Conservation (phyloP, 2,797 vertebrate species). For the Steatocranus sp. region DNA sequence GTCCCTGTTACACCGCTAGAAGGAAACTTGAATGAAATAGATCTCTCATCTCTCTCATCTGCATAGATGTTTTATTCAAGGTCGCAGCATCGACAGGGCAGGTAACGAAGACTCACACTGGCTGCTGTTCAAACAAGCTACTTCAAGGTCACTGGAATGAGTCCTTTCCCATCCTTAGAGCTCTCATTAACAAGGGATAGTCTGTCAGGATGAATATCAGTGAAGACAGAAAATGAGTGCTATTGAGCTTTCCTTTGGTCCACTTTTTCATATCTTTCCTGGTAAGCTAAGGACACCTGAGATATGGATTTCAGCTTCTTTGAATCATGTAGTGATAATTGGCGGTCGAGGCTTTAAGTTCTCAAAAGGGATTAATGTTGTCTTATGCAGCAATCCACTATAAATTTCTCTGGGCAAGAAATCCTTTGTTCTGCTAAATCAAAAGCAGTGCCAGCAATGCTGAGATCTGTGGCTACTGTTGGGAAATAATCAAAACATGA, state of each 20-base stretch:
- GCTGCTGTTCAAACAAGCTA: slow-evolving; percentile 60
- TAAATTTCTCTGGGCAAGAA: background rate
- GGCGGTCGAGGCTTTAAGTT: background rate
- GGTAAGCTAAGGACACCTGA: slow-evolving; percentile 12
- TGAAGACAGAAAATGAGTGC: background rate
- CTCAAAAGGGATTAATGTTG: slow-evolving; percentile 4
- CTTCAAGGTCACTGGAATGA: slow-evolving; percentile 53
- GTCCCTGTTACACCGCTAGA: background rate
- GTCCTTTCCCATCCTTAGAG: slow-evolving; percentile 30
- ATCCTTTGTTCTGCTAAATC: background rate
- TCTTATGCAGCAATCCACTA: background rate
- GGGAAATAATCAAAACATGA: background rate
- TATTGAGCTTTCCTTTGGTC: background rate
- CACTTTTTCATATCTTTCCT: background rate
- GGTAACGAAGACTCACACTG: slow-evolving; percentile 69
- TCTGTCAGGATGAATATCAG: slow-evolving; percentile 8
- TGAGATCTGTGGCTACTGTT: background rate
- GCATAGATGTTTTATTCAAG: slow-evolving; percentile 70
- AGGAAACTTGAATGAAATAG: slow-evolving; percentile 32
- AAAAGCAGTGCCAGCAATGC: background rate
- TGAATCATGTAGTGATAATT: background rate
- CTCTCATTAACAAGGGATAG: slow-evolving; percentile 18
- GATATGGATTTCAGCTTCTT: slow-evolving; percentile 3
- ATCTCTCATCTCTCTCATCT: slow-evolving; percentile 47
- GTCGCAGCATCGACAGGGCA: slow-evolving; percentile 55